Evolutionary conservation across 1,140 invertebrate genomes (phyloP), one percentile per base, ranked within the genome.

Genomic region (Octopus bimaculoides): DNA sequence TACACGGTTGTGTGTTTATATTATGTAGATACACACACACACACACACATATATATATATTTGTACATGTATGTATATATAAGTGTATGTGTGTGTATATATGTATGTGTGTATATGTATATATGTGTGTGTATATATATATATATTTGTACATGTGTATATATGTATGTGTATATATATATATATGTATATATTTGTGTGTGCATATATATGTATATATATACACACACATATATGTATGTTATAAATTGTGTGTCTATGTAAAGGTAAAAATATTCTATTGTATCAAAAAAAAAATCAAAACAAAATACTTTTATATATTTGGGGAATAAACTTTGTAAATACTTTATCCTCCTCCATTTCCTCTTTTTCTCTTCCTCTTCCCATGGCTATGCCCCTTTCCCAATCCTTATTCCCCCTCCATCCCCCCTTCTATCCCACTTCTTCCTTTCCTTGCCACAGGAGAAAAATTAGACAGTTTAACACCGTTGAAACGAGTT

Each of bases 251-350:
- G 17, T 9, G 14, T 69, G 14, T 69, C 20, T n/a, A 69, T n/a
- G 66, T n/a, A 12, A 69, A 69, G 20, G 14, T 20, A 12, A 69
- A 12, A 69, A 12, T 5, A 69, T n/a, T n/a, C 14, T 5, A 12
- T n/a, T n/a, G 12, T n/a, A 69, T n/a, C 5, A 14, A 5, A 69
- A 69, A 12, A 20, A 69, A 69, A 69, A 14, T n/a, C 14, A 69
- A 69, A 69, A n/a, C 20, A 20, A 14, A 69, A 12, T n/a, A 69
- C 14, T 69, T 69, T 69, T 69, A 69, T 69, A 69, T 69, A 69
- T 69, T 69, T n/a, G 66, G 66, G 66, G 66, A 69, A 69, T 69
- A 69, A 69, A 69, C 66, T 69, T 69, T 12, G 66, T n/a, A 69
- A 69, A 6, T 69, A 5, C 14, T 12, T 5, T 5, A n/a, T 14